A percentile compares a stretch with the other conserved stretches of the same genome.
These are phyloP conservation scores for Enteromius anoplus DNA, from an alignment of 2,797 vertebrate species.

Conservation along the genomic window DNA sequence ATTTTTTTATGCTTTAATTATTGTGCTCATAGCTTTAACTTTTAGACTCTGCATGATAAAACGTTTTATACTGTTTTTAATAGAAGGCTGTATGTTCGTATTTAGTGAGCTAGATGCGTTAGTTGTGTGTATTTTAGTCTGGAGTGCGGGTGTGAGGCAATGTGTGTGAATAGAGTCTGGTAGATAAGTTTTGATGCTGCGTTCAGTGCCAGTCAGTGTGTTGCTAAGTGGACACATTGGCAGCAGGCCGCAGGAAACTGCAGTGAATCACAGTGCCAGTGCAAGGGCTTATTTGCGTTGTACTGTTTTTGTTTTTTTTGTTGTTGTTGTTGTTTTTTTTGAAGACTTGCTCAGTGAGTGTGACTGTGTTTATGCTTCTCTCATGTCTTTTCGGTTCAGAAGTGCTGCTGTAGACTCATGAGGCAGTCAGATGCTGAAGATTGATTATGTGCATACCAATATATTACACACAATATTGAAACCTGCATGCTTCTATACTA, in stretches of 20 bases:
- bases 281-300: slow-evolving; percentile 27
- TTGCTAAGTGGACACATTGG: slow-evolving; percentile 42
- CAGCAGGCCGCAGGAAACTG: slow-evolving; percentile 6
- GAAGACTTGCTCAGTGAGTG: slow-evolving; percentile 22
- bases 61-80: background rate
- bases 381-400: slow-evolving; percentile 28
- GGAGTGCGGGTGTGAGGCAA: background rate
- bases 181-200: slow-evolving; percentile 25
- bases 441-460: background rate
- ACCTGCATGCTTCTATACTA: background rate
- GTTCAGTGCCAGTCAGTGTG: slow-evolving; percentile 26
- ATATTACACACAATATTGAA: background rate
- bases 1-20: background rate
- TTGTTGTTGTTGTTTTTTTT: background rate
- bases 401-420: background rate
- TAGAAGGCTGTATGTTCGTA: background rate
- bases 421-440: background rate
- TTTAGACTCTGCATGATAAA: background rate
- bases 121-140: background rate
- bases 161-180: slow-evolving; percentile 5
- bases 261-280: slow-evolving; percentile 27
- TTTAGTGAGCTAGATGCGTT: background rate
- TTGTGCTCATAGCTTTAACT: background rate
- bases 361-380: slow-evolving; percentile 16
- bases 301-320: background rate